A percentile compares a stretch with the other conserved stretches of the same genome.
These are phyloP conservation scores for Bergia sp. DNA, from an alignment of 92 coral and sea anemone genomes.

Conservation along the genomic window DNA sequence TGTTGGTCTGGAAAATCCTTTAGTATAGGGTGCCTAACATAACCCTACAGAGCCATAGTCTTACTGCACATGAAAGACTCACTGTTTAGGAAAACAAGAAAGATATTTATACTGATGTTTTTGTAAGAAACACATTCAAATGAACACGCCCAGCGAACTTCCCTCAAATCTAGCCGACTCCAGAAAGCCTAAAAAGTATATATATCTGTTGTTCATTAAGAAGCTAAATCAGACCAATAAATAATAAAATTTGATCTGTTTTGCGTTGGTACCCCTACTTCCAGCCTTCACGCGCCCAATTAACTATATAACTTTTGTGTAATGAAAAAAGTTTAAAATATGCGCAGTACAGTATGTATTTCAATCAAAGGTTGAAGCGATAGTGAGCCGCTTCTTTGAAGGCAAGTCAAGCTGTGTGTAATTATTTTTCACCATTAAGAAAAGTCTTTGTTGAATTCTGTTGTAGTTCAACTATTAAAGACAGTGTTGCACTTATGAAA, in stretches of 20 bases:
- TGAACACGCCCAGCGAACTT: background rate
- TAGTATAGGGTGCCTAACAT: background rate
- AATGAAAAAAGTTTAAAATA: slow-evolving; percentile 6
- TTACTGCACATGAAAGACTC: background rate
- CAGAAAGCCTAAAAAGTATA: background rate
- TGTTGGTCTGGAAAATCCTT: background rate
- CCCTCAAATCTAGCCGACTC: background rate
- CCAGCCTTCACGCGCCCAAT: slow-evolving; percentile 22
- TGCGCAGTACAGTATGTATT: background rate
- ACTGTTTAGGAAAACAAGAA: background rate
- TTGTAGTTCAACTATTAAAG: background rate
- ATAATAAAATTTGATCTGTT: background rate
- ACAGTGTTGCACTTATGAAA: background rate
- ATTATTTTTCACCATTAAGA: background rate
- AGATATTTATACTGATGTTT: background rate
- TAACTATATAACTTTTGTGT: background rate
- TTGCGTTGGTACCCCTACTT: background rate
- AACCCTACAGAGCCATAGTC: background rate
- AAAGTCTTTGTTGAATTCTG: background rate
- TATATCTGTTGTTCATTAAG: background rate
- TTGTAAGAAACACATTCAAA: background rate
- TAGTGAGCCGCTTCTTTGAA: background rate
- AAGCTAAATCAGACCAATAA: background rate
- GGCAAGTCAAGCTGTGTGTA: slow-evolving; percentile 14
- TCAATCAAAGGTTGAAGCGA: slow-evolving; percentile 2